Evolutionary conservation across 2,888 invertebrate genomes (phyloP).

Genomic region (Drosophila borealis): DNA sequence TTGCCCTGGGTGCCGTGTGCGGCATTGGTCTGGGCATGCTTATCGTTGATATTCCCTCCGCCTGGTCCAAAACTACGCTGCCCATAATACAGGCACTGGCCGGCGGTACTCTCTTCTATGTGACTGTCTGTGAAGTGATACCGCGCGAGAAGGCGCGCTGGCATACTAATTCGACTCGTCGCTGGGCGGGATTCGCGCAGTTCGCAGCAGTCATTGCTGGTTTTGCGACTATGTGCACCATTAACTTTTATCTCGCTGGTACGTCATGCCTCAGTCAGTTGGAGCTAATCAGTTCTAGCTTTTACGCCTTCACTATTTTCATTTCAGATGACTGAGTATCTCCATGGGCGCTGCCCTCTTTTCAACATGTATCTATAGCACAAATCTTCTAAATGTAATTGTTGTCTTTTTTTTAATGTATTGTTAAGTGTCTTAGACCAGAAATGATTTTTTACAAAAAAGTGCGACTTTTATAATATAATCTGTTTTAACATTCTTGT

Average conservation of each 20-base stretch:
- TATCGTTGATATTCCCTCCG: conserved; percentile 86
- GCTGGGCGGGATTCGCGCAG: conserved; percentile 88
- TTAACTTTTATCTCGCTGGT: conserved; percentile 87
- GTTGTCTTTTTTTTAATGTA: conserved; percentile 22
- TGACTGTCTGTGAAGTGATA: conserved; percentile 91
- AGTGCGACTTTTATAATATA: conserved; percentile 15
- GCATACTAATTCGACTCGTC: conserved; percentile 87
- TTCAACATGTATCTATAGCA: conserved; percentile 14
- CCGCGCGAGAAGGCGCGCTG: conserved; percentile 91
- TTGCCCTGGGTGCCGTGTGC: conserved; percentile 89
- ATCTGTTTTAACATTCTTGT: conserved; percentile 8
- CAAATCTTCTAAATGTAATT: conserved; percentile 12
- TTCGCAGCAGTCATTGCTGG: conserved; percentile 87
- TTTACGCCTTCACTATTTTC: conserved; percentile 9
- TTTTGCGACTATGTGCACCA: conserved; percentile 88
- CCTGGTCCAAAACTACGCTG: conserved; percentile 85
- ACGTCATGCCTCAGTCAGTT: conserved; percentile 17
- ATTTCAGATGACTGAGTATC: conserved; percentile 58
- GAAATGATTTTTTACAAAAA: conserved; percentile 5
- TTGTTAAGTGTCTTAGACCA: conserved; percentile 21
- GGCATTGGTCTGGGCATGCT: conserved; percentile 90
- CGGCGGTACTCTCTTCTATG: conserved; percentile 91
- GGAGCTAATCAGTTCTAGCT: conserved; percentile 2
- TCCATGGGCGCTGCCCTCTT: conserved; percentile 11
- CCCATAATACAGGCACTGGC: conserved; percentile 90